Evolutionary conservation across 2,113 vertebrate species (phyloP), one percentile per base, ranked within the genome.

Genomic region (Paedocypris sp.): DNA sequence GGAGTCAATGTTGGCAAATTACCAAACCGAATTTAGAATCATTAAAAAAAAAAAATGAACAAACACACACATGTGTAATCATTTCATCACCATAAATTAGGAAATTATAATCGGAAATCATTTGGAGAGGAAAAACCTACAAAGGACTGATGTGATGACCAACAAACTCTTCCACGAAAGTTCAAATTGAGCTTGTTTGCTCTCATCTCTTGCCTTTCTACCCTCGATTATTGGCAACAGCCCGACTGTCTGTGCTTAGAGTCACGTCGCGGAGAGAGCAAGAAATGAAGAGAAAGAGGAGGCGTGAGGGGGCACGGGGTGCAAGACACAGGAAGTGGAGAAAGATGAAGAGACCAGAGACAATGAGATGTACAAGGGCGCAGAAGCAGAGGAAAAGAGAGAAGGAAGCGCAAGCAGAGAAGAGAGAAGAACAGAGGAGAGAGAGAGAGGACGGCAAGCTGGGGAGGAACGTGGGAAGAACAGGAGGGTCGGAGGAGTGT

Each of bases 321-420:
- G 79, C 80, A 84, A 75, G 80, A 81, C 81, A 86, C 83, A 81
- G 82, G 82, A 85, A 86, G 81, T 81, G 65, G 75, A 83, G 79
- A 81, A 77, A 82, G 78, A 85, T 83, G 81, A 85, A 82, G 79
- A 80, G 77, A 77, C 35, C 62, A 66, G 75, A 83, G 77, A 83
- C 79, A 84, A 82, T 82, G 80, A 81, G 82, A 83, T 83, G 78
- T 75, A 77, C 73, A 68, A 68, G 79, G 79, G 81, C 74, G 72
- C 74, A 76, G 77, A 79, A 67, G 72, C 8, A 41, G 61, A 62
- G 75, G 61, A 58, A 62, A 59, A 50, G 22, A 54, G 54, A 62
- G 25, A 23, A 41, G 46, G 50, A 59, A 69, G 67, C 63, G 56
- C 60, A 77, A 76, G 67, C 75, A 69, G 76, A 74, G 66, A 69